These are phyloP conservation scores for Drosophila birchii DNA, from an alignment of 2,888 invertebrate species.

Conservation along the genomic window DNA sequence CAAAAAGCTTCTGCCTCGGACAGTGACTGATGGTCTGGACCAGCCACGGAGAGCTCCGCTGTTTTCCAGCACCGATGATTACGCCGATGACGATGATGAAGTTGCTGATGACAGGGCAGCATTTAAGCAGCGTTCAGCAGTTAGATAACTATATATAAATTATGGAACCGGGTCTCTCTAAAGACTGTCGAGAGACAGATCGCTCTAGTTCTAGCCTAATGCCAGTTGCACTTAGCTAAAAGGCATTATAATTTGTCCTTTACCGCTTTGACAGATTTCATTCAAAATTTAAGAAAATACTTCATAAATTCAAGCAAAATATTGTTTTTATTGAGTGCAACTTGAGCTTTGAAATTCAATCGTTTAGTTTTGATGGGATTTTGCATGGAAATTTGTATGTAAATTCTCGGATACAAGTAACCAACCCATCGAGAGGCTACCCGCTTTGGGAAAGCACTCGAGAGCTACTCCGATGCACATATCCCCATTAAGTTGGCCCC, in stretches of 20 bases:
- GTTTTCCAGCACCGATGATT: conserved; percentile 29
- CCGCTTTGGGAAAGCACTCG: conserved; percentile 24
- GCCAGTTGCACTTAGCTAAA: neutral
- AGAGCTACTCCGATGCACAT: conserved; percentile 39
- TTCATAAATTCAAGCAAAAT: conserved; percentile 14
- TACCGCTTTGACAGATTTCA: neutral
- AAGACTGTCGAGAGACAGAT: conserved; percentile 18
- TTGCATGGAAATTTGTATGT: conserved; percentile 29
- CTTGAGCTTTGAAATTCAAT: conserved; percentile 20
- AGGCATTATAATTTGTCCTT: neutral
- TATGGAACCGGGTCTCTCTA: conserved; percentile 17
- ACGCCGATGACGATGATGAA: conserved; percentile 50
- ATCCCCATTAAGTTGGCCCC: conserved; percentile 33
- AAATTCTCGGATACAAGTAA: conserved; percentile 13
- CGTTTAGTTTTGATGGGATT: conserved; percentile 19
- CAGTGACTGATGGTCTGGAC: conserved; percentile 66
- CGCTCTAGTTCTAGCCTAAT: conserved; percentile 1
- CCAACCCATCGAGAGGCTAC: conserved; percentile 8
- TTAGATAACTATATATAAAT: conserved; percentile 51
- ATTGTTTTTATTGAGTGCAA: conserved; percentile 17
- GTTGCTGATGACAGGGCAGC: conserved; percentile 53
- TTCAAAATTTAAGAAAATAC: neutral
- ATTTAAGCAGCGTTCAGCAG: conserved; percentile 57
- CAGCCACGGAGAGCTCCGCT: conserved; percentile 30
- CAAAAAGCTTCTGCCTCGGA: conserved; percentile 49